Percentiles rank a stretch among this genome's conserved stretches.
Evolutionary conservation across 1,140 invertebrate genomes (phyloP).

Genomic region (Nephila pilipes): DNA sequence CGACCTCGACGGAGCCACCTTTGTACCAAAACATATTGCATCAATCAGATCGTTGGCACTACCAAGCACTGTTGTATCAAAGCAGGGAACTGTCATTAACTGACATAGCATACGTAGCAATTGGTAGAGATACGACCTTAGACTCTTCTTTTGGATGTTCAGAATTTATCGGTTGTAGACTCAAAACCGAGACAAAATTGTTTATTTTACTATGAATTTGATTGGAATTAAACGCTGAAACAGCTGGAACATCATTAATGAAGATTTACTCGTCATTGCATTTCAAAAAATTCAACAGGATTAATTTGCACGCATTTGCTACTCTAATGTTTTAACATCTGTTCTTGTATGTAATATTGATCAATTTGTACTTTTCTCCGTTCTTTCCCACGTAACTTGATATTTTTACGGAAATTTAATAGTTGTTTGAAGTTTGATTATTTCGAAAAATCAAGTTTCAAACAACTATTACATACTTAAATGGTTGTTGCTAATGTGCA

Average conservation of each 20-base stretch:
- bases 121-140: background rate
- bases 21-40: conserved; percentile 67
- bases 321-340: too few species aligned
- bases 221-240: background rate
- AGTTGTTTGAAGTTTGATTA: too few species aligned
- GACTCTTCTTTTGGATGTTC: background rate
- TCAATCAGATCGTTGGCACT: background rate
- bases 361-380: too few species aligned
- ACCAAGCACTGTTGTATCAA: conserved; percentile 1
- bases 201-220: background rate
- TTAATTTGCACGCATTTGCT: too few species aligned
- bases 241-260: background rate
- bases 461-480: too few species aligned
- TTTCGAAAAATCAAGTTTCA: too few species aligned
- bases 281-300: too few species aligned
- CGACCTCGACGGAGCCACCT: background rate
- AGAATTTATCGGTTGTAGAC: background rate
- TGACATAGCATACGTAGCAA: background rate
- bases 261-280: background rate
- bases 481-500: too few species aligned
- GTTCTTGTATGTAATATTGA: too few species aligned
- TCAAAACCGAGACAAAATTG: background rate
- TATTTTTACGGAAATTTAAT: too few species aligned
- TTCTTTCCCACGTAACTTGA: too few species aligned
- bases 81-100: conserved; percentile 1